These are phyloP conservation scores for Epizoanthus ramosus DNA, from an alignment of 92 coral and sea anemone species.

Conservation along the genomic window DNA sequence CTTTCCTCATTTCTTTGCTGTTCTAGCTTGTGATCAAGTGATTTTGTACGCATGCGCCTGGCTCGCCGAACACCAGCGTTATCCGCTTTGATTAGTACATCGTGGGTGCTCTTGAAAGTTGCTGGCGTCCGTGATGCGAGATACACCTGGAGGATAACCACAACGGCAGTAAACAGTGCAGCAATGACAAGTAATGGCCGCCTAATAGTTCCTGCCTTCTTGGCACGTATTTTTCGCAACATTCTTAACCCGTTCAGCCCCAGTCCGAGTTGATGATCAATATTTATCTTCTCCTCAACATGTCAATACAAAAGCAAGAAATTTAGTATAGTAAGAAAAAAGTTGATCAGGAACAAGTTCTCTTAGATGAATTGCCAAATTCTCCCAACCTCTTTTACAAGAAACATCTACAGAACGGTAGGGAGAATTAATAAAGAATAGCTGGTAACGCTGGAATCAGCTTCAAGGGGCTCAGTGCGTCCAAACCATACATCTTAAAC, in stretches of 20 bases:
- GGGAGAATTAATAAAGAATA: too few species aligned
- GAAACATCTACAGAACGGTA: too few species aligned
- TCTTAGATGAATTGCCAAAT: too few species aligned
- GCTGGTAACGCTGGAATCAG: too few species aligned
- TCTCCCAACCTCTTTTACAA: too few species aligned
- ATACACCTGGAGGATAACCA: slow-evolving; percentile 2
- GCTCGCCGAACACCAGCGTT: neutral
- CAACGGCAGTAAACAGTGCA: neutral
- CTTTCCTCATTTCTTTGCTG: neutral
- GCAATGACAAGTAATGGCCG: neutral
- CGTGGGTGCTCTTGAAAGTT: neutral
- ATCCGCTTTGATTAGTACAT: neutral
- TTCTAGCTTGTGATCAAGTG: neutral
- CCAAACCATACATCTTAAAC: too few species aligned
- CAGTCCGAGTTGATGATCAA: too few species aligned
- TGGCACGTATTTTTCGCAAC: neutral
- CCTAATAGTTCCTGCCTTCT: neutral
- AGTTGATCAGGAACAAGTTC: too few species aligned
- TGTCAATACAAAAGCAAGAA: too few species aligned
- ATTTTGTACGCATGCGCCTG: neutral
- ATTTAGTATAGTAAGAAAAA: too few species aligned
- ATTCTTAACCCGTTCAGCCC: neutral
- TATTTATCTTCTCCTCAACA: too few species aligned
- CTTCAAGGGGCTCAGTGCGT: too few species aligned
- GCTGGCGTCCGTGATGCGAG: slow-evolving; percentile 4